Base-by-base conservation (phyloP, 92 coral and sea anemone species). In the Metridium senile region DNA sequence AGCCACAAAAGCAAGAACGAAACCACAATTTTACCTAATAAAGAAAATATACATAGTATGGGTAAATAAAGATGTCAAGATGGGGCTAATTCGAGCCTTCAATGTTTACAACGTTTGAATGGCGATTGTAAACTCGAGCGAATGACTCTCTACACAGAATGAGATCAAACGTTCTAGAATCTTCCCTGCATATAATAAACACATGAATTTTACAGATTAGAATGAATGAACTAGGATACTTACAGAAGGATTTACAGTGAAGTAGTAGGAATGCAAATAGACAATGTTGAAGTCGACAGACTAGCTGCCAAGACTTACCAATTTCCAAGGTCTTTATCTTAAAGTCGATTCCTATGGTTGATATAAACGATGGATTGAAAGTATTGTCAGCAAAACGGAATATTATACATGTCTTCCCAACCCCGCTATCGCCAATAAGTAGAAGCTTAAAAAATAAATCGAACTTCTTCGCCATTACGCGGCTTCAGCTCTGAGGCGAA, bases 291-390 rank as follows among this genome's bases (percentile, higher is more conserved):
- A 39, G 49, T 39, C 49, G 49, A 39, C 49, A 4, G 13, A 13
- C 49, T 39, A 39, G 49, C 49, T 39, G 66, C 23, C 66, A 22
- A 61, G 66, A 84, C 98, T 75, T 46, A 94, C 98, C 98, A 0
- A 94, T 74, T 1, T 91, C 92, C 59, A 94, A 54, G 1, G 98
- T 94, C 81, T 90, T 89, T 52, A 94, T 89, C 83, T 94, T 94
- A 66, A 94, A 94, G 71, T 94, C 98, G 22, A 94, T 91, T 67
- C 98, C 98, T 34, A 94, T 94, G 4, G 98, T 94, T 33, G 91
- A 85, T 21, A 94, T 88, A 77, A 88, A 94, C 34, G 94, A 70
- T 0, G 92, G 79, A 52, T 83, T 91, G 77, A 89, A 94, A 0
- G 97, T 93, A 27, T 91, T 91, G 66, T 94, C 98, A 31, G 93